Conservation (phyloP, 2,113 vertebrate genomes). For the Ivindomyrus marchei region DNA sequence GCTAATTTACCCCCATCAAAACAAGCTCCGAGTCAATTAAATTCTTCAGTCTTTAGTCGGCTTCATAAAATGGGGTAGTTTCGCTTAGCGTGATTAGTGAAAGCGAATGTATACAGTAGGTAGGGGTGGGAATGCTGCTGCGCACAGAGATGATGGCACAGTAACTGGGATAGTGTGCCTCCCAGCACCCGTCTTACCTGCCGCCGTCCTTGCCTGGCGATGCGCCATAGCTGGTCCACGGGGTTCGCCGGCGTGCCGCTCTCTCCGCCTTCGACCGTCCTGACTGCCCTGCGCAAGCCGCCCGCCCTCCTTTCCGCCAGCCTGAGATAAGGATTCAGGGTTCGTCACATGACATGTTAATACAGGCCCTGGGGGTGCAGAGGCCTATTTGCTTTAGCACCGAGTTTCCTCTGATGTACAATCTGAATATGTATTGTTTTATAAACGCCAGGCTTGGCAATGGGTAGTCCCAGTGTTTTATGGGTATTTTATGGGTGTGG, state of each 20-base stretch:
- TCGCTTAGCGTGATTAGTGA: background rate
- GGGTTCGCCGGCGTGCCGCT: constrained; percentile 33
- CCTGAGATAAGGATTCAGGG: constrained; percentile 41
- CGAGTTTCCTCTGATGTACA: background rate
- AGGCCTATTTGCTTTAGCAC: background rate
- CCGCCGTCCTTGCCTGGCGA: constrained; percentile 53
- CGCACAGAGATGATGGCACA: background rate
- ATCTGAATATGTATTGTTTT: background rate
- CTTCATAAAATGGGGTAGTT: background rate
- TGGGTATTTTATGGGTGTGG: background rate
- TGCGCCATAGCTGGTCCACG: constrained; percentile 49
- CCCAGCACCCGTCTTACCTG: constrained; percentile 52
- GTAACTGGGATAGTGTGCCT: background rate
- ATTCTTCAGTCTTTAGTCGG: background rate
- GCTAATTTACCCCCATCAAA: background rate
- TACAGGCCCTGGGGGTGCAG: background rate
- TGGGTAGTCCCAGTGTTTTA: background rate
- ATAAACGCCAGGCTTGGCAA: background rate
- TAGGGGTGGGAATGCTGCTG: background rate
- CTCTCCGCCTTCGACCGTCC: constrained; percentile 41
- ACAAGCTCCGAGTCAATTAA: background rate
- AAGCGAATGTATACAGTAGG: background rate
- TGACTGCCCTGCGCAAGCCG: constrained; percentile 40
- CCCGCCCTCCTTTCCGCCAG: constrained; percentile 54
- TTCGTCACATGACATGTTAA: background rate